Conservation (phyloP, 2,888 invertebrate species). For the Drosophila maculinotata region DNA sequence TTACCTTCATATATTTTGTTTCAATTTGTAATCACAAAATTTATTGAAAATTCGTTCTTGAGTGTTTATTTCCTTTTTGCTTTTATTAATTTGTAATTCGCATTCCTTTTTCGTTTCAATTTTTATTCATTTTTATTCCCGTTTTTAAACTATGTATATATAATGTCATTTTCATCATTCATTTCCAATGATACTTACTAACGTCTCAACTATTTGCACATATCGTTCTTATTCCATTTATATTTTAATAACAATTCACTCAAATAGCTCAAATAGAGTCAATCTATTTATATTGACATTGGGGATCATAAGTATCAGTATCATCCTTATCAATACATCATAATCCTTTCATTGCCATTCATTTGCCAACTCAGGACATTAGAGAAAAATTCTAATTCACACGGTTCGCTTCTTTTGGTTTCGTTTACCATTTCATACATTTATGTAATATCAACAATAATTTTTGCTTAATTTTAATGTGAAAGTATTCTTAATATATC, state of each 20-base stretch:
- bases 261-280: constrained; percentile 77
- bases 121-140: constrained; percentile 72
- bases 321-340: constrained; percentile 52
- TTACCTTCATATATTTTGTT: constrained; percentile 18
- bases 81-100: constrained; percentile 63
- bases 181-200: constrained; percentile 69
- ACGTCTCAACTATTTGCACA: constrained; percentile 64
- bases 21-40: constrained; percentile 18
- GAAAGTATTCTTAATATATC: constrained; percentile 74
- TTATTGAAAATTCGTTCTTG: constrained; percentile 50
- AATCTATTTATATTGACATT: constrained; percentile 73
- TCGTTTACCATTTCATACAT: constrained; percentile 32
- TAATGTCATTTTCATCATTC: constrained; percentile 72
- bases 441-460: constrained; percentile 78
- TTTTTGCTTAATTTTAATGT: constrained; percentile 74
- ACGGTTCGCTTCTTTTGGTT: constrained; percentile 49
- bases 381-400: constrained; percentile 80
- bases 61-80: constrained; percentile 58
- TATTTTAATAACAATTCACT: constrained; percentile 80
- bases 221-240: constrained; percentile 70
- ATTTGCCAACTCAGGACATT: constrained; percentile 66
- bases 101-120: constrained; percentile 57
- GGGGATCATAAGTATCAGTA: constrained; percentile 73
- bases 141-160: constrained; percentile 79
- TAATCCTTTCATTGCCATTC: constrained; percentile 45